These are phyloP conservation scores for Montipora efflorescens DNA, from an alignment of 64 coral and sea anemone species.

Conservation along the genomic window DNA sequence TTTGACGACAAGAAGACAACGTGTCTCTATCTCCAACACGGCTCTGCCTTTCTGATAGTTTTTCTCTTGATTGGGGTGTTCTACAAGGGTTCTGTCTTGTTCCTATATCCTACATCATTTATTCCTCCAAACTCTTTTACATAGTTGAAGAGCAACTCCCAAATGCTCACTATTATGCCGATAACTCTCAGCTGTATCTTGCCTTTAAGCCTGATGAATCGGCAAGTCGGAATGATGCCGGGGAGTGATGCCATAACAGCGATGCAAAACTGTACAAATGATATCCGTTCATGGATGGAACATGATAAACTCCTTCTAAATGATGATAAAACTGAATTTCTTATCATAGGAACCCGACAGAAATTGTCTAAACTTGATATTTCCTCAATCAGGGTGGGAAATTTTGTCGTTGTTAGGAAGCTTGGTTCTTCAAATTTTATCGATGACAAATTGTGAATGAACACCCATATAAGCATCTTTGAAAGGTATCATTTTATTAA, in stretches of 20 bases:
- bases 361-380: not conserved
- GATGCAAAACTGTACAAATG: not conserved
- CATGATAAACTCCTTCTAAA: not conserved
- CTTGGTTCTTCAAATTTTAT: not conserved
- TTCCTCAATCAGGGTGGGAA: not conserved
- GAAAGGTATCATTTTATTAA: too few relatives aligned
- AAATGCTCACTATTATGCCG: constrained; percentile 1
- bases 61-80: not conserved
- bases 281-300: constrained; percentile 2
- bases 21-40: too few relatives aligned
- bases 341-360: constrained; percentile 23
- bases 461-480: not conserved
- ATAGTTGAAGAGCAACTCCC: not conserved
- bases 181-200: not conserved
- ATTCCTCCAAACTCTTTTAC: not conserved
- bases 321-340: not conserved
- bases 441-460: constrained; percentile 2
- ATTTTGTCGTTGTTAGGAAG: not conserved
- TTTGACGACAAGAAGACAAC: too few relatives aligned
- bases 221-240: not conserved
- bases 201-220: not conserved
- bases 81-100: not conserved
- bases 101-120: not conserved
- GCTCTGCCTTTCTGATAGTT: too few relatives aligned
- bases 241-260: not conserved